Conservation (phyloP, 2,888 invertebrate species). For the Pyrrhia umbra region DNA sequence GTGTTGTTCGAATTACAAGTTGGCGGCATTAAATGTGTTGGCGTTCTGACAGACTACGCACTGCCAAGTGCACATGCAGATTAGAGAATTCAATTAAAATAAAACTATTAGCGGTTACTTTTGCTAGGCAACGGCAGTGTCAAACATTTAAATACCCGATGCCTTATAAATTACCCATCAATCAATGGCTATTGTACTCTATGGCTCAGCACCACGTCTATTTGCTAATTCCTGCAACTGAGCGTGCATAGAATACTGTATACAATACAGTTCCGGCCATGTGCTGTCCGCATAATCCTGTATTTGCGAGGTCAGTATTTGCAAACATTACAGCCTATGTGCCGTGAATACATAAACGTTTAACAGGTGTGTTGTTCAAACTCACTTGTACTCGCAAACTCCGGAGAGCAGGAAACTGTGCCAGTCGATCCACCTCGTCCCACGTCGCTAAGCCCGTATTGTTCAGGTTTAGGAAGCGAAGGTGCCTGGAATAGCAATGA, state of each 20-base stretch:
- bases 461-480: constrained; percentile 95
- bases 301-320: constrained; percentile 65
- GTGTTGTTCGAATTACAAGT: constrained; percentile 54
- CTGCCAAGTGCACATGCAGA: constrained; percentile 60
- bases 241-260: constrained; percentile 50
- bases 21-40: constrained; percentile 60
- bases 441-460: constrained; percentile 95
- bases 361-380: constrained; percentile 57
- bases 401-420: constrained; percentile 94
- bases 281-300: constrained; percentile 60
- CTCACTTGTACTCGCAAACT: constrained; percentile 95
- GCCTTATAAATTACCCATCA: constrained; percentile 18
- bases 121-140: constrained; percentile 4
- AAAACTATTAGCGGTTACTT: constrained; percentile 27
- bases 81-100: constrained; percentile 34
- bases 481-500: constrained; percentile 87
- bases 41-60: constrained; percentile 54
- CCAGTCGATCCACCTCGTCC: constrained; percentile 96
- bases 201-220: constrained; percentile 30
- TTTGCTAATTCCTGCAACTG: constrained; percentile 44
- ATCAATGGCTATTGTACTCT: constrained; percentile 27
- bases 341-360: constrained; percentile 49
- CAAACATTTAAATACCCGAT: constrained; percentile 18
- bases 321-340: constrained; percentile 55
- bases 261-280: constrained; percentile 67